A percentile compares a stretch with the other conserved stretches of the same genome.
phyloP scores from a whole-genome alignment of 1,140 invertebrate genomes.

The Hycleus phaleratus region DNA sequence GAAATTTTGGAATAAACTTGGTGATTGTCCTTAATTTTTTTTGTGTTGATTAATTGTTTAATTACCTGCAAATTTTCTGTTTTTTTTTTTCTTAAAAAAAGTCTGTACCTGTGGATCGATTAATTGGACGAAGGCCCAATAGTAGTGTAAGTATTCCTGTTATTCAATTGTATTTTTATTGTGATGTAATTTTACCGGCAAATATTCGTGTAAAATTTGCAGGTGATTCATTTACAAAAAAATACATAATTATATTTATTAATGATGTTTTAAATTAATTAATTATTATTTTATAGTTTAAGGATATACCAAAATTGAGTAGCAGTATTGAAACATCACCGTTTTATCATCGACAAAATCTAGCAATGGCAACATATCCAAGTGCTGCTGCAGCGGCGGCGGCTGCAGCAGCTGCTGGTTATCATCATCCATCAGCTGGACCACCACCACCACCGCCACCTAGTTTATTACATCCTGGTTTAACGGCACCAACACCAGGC shows the following conservation, averaged over 20 bases:
- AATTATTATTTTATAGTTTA: conserved; percentile 55
- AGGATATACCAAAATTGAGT: conserved; percentile 80
- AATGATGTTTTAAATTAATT: neutral
- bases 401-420: no score
- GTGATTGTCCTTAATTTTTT: neutral
- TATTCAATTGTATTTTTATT: conserved; percentile 3
- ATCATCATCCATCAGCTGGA: no score
- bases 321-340: conserved; percentile 58
- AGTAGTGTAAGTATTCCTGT: conserved; percentile 32
- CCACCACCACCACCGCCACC: conserved; percentile 36
- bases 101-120: conserved; percentile 28
- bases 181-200: conserved; percentile 20
- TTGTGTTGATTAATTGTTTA: neutral
- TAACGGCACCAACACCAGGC: conserved; percentile 38
- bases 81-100: neutral
- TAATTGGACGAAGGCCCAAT: conserved; percentile 24
- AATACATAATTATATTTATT: neutral
- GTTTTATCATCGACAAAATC: conserved; percentile 60
- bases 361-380: conserved; percentile 68
- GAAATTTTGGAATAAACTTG: no score
- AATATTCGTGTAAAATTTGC: conserved; percentile 22
- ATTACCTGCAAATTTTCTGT: conserved; percentile 15
- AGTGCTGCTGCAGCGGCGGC: conserved; percentile 51
- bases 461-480: conserved; percentile 67
- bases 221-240: conserved; percentile 8